These are phyloP conservation scores for Palythoa grandis DNA, from an alignment of 92 coral and sea anemone species.

Conservation along the genomic window DNA sequence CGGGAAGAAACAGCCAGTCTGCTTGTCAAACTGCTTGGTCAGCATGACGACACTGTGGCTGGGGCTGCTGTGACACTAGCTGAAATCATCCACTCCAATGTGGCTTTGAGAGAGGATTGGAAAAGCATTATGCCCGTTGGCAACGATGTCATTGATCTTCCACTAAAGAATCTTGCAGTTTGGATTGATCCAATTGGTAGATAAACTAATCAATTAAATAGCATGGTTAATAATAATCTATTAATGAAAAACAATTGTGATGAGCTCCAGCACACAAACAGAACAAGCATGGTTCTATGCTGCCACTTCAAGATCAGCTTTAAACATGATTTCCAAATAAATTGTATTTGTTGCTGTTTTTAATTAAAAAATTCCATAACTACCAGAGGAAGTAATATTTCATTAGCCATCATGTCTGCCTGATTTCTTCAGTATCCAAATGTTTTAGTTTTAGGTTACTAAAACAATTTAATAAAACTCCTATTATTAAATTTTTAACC, in stretches of 20 bases:
- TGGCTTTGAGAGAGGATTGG: background rate
- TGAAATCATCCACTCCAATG: constrained; percentile 61
- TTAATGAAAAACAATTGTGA: background rate
- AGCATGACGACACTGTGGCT: constrained; percentile 27
- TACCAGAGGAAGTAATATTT: too few species aligned
- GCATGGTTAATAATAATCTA: background rate
- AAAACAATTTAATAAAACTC: too few species aligned
- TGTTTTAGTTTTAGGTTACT: too few species aligned
- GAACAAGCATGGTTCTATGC: too few species aligned
- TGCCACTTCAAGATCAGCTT: too few species aligned
- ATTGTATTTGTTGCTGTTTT: too few species aligned
- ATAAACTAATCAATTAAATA: background rate
- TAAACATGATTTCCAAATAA: too few species aligned
- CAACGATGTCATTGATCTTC: constrained; percentile 43
- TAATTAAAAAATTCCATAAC: too few species aligned
- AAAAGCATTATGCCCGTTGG: background rate
- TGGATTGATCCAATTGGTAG: constrained; percentile 90
- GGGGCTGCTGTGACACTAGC: constrained; percentile 58
- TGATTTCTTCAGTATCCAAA: too few species aligned
- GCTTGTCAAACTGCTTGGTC: constrained; percentile 53
- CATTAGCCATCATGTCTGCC: too few species aligned
- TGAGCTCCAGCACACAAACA: too few species aligned
- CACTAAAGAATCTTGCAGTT: constrained; percentile 58
- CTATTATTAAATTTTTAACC: too few species aligned
- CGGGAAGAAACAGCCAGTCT: constrained; percentile 46